These are phyloP conservation scores for Brachirus orientalis DNA, from an alignment of 2,113 vertebrate species.

Conservation along the genomic window DNA sequence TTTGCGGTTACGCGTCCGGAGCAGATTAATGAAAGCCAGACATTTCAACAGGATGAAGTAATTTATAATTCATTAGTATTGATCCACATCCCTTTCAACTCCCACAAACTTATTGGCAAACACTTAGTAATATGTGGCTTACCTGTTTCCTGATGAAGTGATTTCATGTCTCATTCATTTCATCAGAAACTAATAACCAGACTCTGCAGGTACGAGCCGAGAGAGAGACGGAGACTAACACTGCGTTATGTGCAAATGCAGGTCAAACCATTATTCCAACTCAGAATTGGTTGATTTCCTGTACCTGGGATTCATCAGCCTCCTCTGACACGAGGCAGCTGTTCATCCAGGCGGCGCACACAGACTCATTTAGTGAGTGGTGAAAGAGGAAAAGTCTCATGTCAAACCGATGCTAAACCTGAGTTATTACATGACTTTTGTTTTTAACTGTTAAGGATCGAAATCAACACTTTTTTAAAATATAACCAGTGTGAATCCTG, in stretches of 20 bases:
- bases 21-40: not conserved
- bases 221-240: too few species aligned
- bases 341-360: not conserved
- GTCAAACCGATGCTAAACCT: not conserved
- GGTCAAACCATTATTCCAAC: slow-evolving; percentile 10
- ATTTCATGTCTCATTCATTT: not conserved
- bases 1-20: not conserved
- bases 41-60: not conserved
- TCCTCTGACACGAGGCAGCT: slow-evolving; percentile 6
- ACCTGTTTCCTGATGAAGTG: not conserved
- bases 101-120: not conserved
- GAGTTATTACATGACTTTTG: not conserved
- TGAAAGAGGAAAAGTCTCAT: too few species aligned
- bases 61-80: not conserved
- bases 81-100: not conserved
- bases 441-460: not conserved
- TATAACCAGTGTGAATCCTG: too few species aligned
- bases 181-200: not conserved
- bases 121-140: not conserved
- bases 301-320: slow-evolving; percentile 30
- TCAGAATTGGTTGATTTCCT: slow-evolving; percentile 28
- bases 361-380: too few species aligned
- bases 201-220: slow-evolving; percentile 15
- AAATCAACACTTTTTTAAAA: not conserved
- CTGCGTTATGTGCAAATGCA: too few species aligned